A percentile compares a stretch with the other conserved stretches of the same genome.
Evolutionary conservation across 2,797 vertebrate species (phyloP).

Genomic region (Balearica regulorum): DNA sequence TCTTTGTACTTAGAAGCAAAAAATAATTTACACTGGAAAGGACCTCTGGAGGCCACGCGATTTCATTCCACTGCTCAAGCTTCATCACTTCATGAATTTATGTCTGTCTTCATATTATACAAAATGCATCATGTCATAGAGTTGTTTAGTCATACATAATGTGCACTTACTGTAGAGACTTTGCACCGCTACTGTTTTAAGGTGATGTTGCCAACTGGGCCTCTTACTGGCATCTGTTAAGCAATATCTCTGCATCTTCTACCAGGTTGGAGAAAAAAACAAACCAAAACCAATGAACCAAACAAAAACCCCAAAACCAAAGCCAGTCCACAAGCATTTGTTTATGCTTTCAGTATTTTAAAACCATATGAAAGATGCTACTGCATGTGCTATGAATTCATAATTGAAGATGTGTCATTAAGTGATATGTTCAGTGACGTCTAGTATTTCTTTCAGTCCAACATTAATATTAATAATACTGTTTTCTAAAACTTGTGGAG

Average conservation of each 20-base stretch:
- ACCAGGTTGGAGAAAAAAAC: background rate
- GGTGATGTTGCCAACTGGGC: background rate
- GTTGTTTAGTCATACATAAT: background rate
- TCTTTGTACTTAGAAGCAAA: background rate
- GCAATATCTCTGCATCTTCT: background rate
- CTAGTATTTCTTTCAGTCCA: background rate
- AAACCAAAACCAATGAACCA: background rate
- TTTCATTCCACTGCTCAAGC: background rate
- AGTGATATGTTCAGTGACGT: background rate
- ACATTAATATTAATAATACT: background rate
- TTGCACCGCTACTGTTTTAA: background rate
- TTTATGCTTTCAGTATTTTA: background rate
- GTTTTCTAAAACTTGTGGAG: background rate
- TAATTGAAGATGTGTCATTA: background rate
- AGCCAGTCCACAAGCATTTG: background rate
- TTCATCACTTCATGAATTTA: background rate
- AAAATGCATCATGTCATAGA: background rate
- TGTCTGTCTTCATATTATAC: background rate
- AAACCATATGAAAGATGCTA: background rate
- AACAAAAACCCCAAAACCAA: fast-evolving
- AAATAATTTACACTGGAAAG: background rate
- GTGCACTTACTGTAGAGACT: background rate
- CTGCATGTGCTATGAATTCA: background rate
- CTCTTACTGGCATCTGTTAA: background rate
- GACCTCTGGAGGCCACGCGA: background rate